phyloP scores from a whole-genome alignment of 92 coral and sea anemone genomes.

The Siderastrea siderea region DNA sequence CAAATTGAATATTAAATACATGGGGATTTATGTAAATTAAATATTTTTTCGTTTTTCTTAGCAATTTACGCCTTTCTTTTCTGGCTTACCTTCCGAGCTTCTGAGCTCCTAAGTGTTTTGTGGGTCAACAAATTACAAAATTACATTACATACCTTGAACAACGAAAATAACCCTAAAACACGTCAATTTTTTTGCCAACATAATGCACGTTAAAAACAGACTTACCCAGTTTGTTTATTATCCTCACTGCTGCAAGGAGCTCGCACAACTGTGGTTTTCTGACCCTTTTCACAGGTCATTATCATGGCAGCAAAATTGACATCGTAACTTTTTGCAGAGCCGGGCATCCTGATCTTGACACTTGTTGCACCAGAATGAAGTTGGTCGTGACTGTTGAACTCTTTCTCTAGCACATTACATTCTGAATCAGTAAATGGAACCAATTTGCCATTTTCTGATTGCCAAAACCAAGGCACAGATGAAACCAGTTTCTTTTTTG shows the following conservation, averaged over 20 bases:
- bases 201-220: background rate
- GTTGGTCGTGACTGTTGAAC: background rate
- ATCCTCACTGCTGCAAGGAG: slow-evolving; percentile 9
- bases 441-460: slow-evolving; percentile 15
- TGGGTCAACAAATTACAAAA: too few relatives aligned
- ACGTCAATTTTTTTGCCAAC: background rate
- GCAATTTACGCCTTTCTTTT: too few relatives aligned
- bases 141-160: too few relatives aligned
- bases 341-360: slow-evolving; percentile 44
- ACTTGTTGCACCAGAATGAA: background rate
- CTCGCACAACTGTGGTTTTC: slow-evolving; percentile 11
- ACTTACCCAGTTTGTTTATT: slow-evolving; percentile 23
- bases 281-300: slow-evolving; percentile 37
- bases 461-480: slow-evolving; percentile 72
- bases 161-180: too few relatives aligned
- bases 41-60: too few relatives aligned
- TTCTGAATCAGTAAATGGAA: slow-evolving; percentile 65
- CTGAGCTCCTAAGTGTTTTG: too few relatives aligned
- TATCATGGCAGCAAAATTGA: slow-evolving; percentile 44
- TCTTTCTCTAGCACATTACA: slow-evolving; percentile 56
- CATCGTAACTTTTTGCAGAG: background rate
- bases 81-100: too few relatives aligned
- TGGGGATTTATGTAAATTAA: too few relatives aligned
- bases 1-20: too few relatives aligned
- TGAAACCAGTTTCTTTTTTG: slow-evolving; percentile 6